Conservation (phyloP, 1,140 invertebrate genomes). For the Pseudomyrmex pallidus region DNA sequence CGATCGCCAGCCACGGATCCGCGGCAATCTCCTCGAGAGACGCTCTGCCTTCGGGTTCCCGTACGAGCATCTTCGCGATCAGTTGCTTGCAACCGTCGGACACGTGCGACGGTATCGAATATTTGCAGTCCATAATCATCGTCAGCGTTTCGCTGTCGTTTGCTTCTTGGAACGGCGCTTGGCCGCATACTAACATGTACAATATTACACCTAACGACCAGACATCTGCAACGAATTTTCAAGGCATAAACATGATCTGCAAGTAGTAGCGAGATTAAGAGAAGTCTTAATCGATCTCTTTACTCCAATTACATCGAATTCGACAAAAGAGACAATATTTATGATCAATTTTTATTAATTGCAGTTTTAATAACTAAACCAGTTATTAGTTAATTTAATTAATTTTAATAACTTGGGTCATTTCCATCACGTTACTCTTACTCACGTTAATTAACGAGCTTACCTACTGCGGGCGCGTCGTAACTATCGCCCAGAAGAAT, state of each 20-base stretch:
- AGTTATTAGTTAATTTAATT: no score
- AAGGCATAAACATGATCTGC: no score
- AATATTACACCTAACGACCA: conserved; percentile 99
- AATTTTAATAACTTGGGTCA: conserved; percentile 16
- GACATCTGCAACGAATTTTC: conserved; percentile 89
- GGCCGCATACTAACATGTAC: conserved; percentile 99
- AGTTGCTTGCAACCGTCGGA: conserved; percentile 94
- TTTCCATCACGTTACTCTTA: neutral
- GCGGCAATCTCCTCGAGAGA: conserved; percentile 94
- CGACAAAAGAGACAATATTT: neutral
- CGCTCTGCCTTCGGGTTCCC: conserved; percentile 96
- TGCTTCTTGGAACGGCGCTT: conserved; percentile 99
- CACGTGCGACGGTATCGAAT: conserved; percentile 95
- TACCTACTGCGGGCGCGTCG: conserved; percentile 96
- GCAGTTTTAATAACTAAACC: no score
- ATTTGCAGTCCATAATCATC: conserved; percentile 99
- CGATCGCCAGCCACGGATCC: conserved; percentile 93
- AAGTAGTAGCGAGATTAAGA: no score
- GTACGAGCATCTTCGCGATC: conserved; percentile 96
- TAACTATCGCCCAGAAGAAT: conserved; percentile 98
- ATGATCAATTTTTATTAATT: neutral
- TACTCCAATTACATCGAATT: neutral
- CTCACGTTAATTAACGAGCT: conserved; percentile 76
- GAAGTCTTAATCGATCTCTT: no score
- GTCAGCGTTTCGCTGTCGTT: conserved; percentile 99